These are phyloP conservation scores for Salpingus planirostris DNA, from an alignment of 2,888 invertebrate genomes.

Conservation along the genomic window DNA sequence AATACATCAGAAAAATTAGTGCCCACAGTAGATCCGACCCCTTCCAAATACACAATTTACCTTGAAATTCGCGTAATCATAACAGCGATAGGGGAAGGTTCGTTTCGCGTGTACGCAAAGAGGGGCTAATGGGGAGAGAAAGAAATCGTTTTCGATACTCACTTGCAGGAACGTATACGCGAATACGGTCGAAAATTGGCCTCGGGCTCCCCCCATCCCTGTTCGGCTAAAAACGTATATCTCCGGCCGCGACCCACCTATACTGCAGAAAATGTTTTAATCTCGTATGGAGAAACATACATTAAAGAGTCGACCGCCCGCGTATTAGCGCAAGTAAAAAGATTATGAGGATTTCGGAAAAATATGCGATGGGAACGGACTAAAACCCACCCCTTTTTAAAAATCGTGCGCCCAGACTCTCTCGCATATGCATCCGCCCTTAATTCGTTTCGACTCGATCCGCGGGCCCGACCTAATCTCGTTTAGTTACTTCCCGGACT, in stretches of 20 bases:
- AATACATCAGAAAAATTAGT: constrained; percentile 34
- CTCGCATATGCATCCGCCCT: too few relatives aligned
- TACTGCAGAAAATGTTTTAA: constrained; percentile 37
- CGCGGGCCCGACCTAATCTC: too few relatives aligned
- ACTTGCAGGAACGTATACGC: too few relatives aligned
- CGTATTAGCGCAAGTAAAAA: constrained; percentile 38
- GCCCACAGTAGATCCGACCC: constrained; percentile 36
- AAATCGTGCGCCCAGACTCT: too few relatives aligned
- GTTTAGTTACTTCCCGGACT: too few relatives aligned
- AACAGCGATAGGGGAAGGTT: too few relatives aligned
- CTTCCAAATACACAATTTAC: constrained; percentile 40
- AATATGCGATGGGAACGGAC: constrained; percentile 17
- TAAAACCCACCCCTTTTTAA: neutral
- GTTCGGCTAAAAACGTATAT: too few relatives aligned
- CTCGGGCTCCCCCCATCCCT: too few relatives aligned
- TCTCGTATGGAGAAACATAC: constrained; percentile 35
- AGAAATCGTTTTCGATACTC: constrained; percentile 29
- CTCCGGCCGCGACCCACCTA: too few relatives aligned
- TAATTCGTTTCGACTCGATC: too few relatives aligned
- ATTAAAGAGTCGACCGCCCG: constrained; percentile 27
- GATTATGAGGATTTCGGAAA: constrained; percentile 34
- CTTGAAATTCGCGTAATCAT: too few relatives aligned
- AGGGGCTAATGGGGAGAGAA: constrained; percentile 33
- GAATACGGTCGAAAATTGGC: constrained; percentile 29
- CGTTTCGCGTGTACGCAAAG: constrained; percentile 30